Conservation (phyloP, 2,113 vertebrate genomes). For the Sterrhoptilus dennistouni region DNA sequence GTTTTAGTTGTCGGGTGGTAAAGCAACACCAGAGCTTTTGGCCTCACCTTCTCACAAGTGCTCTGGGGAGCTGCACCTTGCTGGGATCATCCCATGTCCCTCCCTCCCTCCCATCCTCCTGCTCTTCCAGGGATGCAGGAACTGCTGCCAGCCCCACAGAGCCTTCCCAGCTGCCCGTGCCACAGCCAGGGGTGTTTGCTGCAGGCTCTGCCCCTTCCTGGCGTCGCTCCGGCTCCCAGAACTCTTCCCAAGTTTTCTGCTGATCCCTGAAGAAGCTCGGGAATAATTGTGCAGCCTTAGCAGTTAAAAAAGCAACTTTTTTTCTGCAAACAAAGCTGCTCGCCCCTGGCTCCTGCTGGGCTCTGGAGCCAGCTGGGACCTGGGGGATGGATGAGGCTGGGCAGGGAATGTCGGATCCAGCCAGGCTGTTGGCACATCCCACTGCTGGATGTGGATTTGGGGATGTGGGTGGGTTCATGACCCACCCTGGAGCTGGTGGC, state of each 20-base stretch:
- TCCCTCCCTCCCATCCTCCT: fast-evolving
- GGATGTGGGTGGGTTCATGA: not conserved
- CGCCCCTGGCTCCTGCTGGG: not conserved
- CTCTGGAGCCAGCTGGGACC: not conserved
- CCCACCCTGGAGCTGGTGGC: not conserved
- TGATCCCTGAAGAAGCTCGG: not conserved
- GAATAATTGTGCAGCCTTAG: not conserved
- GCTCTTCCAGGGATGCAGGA: not conserved
- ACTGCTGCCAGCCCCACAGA: fast-evolving
- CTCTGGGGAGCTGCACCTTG: fast-evolving
- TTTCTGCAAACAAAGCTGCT: not conserved
- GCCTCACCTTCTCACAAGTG: fast-evolving
- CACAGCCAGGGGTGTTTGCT: not conserved
- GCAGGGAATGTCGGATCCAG: not conserved
- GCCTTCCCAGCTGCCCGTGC: not conserved
- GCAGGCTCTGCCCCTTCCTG: not conserved
- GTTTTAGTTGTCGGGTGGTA: fast-evolving
- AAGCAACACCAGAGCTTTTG: fast-evolving
- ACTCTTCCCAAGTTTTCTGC: constrained; percentile 39
- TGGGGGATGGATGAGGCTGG: fast-evolving
- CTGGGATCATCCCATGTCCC: not conserved
- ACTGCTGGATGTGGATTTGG: fast-evolving
- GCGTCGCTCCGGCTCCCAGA: not conserved
- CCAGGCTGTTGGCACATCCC: not conserved
- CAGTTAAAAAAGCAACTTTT: constrained; percentile 18